Evolutionary conservation across 2,797 vertebrate species (phyloP), one percentile per base, ranked within the genome.

Genomic region (Caiman crocodilus): DNA sequence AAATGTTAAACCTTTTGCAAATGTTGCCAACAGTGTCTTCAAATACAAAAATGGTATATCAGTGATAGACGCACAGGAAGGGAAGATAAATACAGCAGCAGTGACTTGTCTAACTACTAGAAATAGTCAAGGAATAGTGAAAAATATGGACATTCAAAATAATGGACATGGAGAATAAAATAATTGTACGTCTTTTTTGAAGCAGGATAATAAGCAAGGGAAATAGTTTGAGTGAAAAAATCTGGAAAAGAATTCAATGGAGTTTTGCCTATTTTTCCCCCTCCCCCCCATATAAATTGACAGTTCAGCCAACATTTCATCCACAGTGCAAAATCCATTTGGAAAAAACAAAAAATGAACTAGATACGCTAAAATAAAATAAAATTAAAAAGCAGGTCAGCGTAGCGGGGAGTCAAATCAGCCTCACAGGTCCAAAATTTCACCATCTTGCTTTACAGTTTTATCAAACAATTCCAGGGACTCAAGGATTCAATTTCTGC

Each of bases 281-380:
- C 10, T 8, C 11, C 11, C 42, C 42, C 42, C 42, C 10, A 10
- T 50, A 10, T 50, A 10, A 50, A 50, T 50, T 50, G 9, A 50
- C 42, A 50, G 42, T 50, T 50, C 42, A 50, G 11, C 42, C 42
- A 50, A 11, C 42, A 17, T 61, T 61, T 61, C 26, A 26, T 61
- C 71, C 82, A 77, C 82, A 74, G 35, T 32, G 42, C 23, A 92
- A 93, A 90, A 55, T 30, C 56, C 26, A 30, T 87, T 91, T 92
- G 30, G 23, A 69, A 42, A 77, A 35, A 82, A n/a, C n/a, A n/a
- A n/a, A 88, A 90, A 90, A 90, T n/a, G 74, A 6, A 85, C 59
- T 4, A 50, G 60, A 60, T 42, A 71, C 35, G 78, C 56, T 50
- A n/a, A 85, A 76, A 71, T 30, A 18, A 59, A 30, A 81, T n/a